Evolutionary conservation across 2,113 vertebrate genomes (phyloP), one percentile per base, ranked within the genome.

Genomic region (Gorilla gorilla): DNA sequence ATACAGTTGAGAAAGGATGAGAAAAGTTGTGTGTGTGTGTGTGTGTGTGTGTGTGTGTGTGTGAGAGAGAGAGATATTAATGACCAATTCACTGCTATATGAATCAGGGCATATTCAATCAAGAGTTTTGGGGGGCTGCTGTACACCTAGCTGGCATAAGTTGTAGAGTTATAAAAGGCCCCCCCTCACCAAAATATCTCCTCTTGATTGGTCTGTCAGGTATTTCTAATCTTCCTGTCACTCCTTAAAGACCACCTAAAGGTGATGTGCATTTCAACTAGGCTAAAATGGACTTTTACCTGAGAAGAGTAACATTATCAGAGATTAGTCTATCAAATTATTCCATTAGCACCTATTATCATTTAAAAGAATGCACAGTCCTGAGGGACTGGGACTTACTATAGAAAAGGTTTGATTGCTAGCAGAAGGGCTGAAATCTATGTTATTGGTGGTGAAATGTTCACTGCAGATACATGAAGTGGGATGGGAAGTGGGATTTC

Each of bases 211-310:
- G 81, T 88, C 57, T 96, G 50, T 95, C 80, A 97, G 59, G 90
- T 85, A 85, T 93, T 82, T 90, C 91, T 81, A 90, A 84, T 91
- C 89, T 97, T 85, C 40, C 59, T 94, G 81, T 97, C 76, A 95
- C 23, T 93, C 50, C 66, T 92, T 72, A 93, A 96, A 95, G 93
- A 90, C 30, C 52, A 92, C 72, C 30, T 50, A 50, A 88, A 92
- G 16, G 75, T 87, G 23, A 61, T 94, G 1, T 75, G 93, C 79
- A 97, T 95, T 94, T 89, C 96, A 95, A 90, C 75, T 55, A 93
- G 93, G 6, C 52, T 91, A 81, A 97, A 95, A 97, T 27, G 93
- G 66, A 79, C 93, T 96, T 81, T 97, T 27, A 59, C 57, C 84
- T 81, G 43, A 90, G 75, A 90, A 95, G 45, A 87, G 50, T 83